Base-by-base conservation (phyloP, 2,888 invertebrate species). In the Itoplectis maculator region DNA sequence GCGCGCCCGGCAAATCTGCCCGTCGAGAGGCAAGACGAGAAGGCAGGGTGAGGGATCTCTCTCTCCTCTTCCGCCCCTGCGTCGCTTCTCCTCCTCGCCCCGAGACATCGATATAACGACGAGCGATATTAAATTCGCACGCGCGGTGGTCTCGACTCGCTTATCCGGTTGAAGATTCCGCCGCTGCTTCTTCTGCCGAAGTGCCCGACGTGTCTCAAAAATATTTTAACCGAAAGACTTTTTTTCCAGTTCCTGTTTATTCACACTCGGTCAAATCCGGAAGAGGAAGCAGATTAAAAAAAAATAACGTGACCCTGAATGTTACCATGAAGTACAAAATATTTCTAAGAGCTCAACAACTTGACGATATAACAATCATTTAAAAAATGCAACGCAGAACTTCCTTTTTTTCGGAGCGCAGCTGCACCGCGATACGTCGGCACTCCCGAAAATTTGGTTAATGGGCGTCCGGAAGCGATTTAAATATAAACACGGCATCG, bases 41-140 rank as follows among this genome's bases (percentile, higher is more conserved):
- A n/a, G n/a, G n/a, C n/a, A n/a, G n/a, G n/a, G n/a, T n/a, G n/a
- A n/a, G n/a, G n/a, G n/a, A 49, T 59, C 35, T 66, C 61, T 77
- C 51, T 61, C 65, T 73, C 70, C n/a, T 15, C 40, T 15, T 35
- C 29, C 23, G 61, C 9, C 35, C 51, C 54, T 15, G 20, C 45
- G 20, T 7, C 40, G 35, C 35, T 66, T 35, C 18, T 59, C 73
- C 66, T 78, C 54, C 65, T 75, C 70, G 42, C 45, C 72, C 29
- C 54, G 59, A 42, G 65, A 83, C 72, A 82, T 73, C 66, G 77
- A 68, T 80, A 63, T 85, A 72, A 81, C 79, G 76, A 78, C 70
- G 59, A 56, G 42, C 35, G 77, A 82, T 83, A 83, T 79, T 84
- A 76, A 79, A 84, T 79, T 84, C 70, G 69, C 78, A 70, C 73